Conservation (phyloP, 92 coral and sea anemone species). For the Actinostola sp. region DNA sequence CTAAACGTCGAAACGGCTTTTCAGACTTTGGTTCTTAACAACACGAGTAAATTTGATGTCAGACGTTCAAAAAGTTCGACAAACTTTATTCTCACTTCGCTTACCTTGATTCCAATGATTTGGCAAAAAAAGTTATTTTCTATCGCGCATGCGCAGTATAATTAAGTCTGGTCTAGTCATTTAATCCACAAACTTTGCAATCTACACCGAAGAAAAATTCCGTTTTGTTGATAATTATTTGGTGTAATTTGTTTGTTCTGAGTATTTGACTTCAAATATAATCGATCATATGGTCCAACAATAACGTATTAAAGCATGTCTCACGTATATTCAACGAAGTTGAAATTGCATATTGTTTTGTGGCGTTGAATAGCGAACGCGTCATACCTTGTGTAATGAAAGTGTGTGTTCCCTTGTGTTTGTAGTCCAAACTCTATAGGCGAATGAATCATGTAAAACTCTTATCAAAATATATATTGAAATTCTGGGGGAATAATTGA, state of each 20-base stretch:
- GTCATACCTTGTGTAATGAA: background rate
- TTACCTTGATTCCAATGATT: conserved; percentile 1
- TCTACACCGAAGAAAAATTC: background rate
- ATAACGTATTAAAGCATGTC: background rate
- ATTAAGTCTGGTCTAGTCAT: background rate
- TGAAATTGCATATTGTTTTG: conserved; percentile 5
- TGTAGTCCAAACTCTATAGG: too few species aligned
- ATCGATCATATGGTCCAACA: background rate
- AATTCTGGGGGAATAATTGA: too few species aligned
- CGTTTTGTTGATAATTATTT: background rate
- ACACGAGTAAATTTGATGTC: background rate
- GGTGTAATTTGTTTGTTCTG: background rate
- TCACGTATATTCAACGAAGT: too few species aligned
- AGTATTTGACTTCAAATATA: conserved; percentile 15
- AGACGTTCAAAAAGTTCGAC: too few species aligned
- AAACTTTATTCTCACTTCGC: background rate
- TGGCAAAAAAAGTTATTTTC: background rate
- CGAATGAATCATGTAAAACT: background rate
- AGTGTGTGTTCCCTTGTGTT: background rate
- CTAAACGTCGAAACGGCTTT: conserved; percentile 13
- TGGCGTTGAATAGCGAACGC: background rate
- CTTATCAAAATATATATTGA: too few species aligned
- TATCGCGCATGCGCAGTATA: conserved; percentile 62
- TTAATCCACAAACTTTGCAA: background rate
- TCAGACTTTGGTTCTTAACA: background rate